Evolutionary conservation across 2,113 vertebrate species (phyloP).

Genomic region (Hoplias malabaricus): DNA sequence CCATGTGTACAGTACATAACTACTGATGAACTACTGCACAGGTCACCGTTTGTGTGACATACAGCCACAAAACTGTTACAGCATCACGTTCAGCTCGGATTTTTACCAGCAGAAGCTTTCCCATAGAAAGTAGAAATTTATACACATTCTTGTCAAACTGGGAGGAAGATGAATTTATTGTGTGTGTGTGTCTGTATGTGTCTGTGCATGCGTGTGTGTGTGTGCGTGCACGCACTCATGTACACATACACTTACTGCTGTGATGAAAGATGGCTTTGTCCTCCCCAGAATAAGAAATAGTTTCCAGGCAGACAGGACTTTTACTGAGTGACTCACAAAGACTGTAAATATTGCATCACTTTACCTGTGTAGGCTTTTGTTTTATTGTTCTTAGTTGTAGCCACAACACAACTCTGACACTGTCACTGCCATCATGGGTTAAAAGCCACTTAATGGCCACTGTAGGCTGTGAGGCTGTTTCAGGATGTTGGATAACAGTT

Average conservation of each 20-base stretch:
- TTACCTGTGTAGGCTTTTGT: slow-evolving; percentile 39
- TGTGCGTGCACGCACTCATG: not conserved
- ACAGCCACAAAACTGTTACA: no score
- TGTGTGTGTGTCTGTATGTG: not conserved
- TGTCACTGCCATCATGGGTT: not conserved
- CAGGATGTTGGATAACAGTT: slow-evolving; percentile 50
- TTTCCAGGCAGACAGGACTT: slow-evolving; percentile 48
- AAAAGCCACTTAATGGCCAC: slow-evolving; percentile 4
- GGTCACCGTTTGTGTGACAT: no score
- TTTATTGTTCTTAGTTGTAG: slow-evolving; percentile 43
- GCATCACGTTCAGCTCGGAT: no score
- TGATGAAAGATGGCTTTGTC: slow-evolving; percentile 46
- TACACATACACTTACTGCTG: slow-evolving; percentile 14
- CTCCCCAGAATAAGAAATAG: slow-evolving; percentile 15
- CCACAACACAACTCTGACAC: slow-evolving; percentile 3
- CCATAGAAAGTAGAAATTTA: not conserved
- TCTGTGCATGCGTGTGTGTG: slow-evolving; percentile 4
- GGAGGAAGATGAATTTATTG: slow-evolving; percentile 5
- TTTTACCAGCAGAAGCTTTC: not conserved
- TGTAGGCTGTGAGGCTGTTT: not conserved
- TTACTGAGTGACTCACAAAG: slow-evolving; percentile 40
- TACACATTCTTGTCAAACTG: not conserved
- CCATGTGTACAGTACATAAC: no score
- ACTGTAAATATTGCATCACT: slow-evolving; percentile 51
- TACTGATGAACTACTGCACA: no score